These are phyloP conservation scores for Tribolium madens DNA, from an alignment of 1,140 invertebrate species.

Conservation along the genomic window DNA sequence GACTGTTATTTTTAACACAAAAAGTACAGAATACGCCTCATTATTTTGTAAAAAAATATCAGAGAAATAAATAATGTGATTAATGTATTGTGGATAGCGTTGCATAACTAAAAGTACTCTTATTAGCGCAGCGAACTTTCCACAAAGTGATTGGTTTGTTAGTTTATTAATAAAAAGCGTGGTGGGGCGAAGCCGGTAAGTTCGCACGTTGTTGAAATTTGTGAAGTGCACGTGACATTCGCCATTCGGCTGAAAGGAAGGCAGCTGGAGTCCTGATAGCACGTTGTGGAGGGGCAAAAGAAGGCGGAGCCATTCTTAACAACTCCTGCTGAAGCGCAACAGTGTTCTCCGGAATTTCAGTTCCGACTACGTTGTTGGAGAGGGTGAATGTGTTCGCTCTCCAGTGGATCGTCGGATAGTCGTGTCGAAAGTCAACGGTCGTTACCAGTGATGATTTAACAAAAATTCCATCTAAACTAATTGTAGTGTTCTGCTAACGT, in stretches of 20 bases:
- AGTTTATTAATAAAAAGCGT: constrained; percentile 31
- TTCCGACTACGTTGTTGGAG: constrained; percentile 25
- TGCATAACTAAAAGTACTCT: no score
- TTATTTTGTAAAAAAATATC: no score
- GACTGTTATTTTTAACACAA: no score
- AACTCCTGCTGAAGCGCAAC: constrained; percentile 59
- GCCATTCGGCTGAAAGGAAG: constrained; percentile 56
- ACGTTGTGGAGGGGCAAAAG: constrained; percentile 51
- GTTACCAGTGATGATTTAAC: constrained; percentile 47
- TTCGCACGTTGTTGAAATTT: constrained; percentile 61
- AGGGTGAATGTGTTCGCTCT: constrained; percentile 40
- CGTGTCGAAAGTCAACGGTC: constrained; percentile 6
- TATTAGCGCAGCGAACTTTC: not conserved
- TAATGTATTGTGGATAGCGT: no score
- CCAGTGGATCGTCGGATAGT: not conserved
- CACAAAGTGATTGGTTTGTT: constrained; percentile 12
- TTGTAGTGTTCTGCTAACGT: constrained; percentile 13
- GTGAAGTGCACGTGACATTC: constrained; percentile 59
- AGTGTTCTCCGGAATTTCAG: constrained; percentile 52
- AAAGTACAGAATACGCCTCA: no score
- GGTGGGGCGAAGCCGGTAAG: constrained; percentile 26
- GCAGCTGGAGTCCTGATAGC: constrained; percentile 58
- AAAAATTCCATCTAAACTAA: constrained; percentile 25
- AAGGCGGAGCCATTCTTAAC: constrained; percentile 59
- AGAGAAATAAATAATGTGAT: no score